Evolutionary conservation across 2,888 invertebrate species (phyloP), one percentile per base, ranked within the genome.

Genomic region (Lottia scabra): DNA sequence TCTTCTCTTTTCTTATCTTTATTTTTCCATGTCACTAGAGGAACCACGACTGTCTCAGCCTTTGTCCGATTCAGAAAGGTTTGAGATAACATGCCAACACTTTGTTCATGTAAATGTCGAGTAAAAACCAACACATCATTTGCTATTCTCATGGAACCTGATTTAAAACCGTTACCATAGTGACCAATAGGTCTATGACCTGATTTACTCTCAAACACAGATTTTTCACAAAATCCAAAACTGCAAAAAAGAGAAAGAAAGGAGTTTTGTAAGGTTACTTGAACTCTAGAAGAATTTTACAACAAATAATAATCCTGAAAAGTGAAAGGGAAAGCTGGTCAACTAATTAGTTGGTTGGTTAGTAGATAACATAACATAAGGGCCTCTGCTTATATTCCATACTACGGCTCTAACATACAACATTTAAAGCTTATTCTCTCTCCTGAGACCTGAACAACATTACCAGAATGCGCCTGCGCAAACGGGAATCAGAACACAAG

Each of bases 121-220:
- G 88, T 88, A 75, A 89, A 85, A 26, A 89, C 88, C n/a, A 89
- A 67, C 0, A 85, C 88, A 78, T 88, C 88, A 48, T 82, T 80
- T 3, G 87, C 89, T 16, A 89, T 82, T 16, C 88, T 81, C 89
- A 89, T 89, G n/a, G 86, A 86, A 6, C 88, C 88, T 8, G 86
- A 87, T 75, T 89, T 89, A 77, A 89, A 89, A 2, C 89, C 89
- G 72, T 89, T 89, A 6, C 89, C 89, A 81, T 88, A 89, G 44
- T 84, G 81, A 63, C 89, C 89, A 65, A 89, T 86, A 10, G 89
- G 87, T 48, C 81, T 80, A 65, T 85, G 83, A 8, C 83, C 71
- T 26, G 76, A 75, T 13, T 74, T 78, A 68, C 81, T 82, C 56
- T 84, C 84, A 73, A 73, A 76, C 3, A 48, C 48, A 13, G 70